phyloP scores from a whole-genome alignment of 2,888 invertebrate species.

The Iselma pallidipennis region DNA sequence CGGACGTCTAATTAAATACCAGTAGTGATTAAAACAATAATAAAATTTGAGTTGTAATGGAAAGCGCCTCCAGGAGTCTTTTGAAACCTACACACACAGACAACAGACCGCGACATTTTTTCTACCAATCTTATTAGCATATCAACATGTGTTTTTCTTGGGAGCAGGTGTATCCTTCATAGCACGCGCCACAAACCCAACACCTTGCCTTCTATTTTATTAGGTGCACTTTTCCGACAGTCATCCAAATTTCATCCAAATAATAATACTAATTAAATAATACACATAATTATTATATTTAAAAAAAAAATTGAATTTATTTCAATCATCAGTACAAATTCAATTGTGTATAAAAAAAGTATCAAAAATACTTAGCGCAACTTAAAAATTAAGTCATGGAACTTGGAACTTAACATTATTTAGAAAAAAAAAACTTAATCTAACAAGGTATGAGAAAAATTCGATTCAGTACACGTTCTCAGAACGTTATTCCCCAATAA shows the following conservation, averaged over 20 bases:
- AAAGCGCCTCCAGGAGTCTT: neutral
- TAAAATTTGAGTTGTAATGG: conserved; percentile 10
- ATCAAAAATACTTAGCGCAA: conserved; percentile 27
- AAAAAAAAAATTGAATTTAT: conserved; percentile 16
- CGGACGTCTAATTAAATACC: neutral
- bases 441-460: neutral
- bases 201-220: conserved; percentile 45
- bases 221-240: conserved; percentile 5
- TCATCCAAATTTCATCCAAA: neutral
- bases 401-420: conserved; percentile 20
- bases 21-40: conserved; percentile 16
- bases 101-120: conserved; percentile 17
- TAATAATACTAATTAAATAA: no score
- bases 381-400: conserved; percentile 30
- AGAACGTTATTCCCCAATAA: neutral
- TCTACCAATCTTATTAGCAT: conserved; percentile 45
- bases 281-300: no score
- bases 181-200: conserved; percentile 46
- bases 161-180: conserved; percentile 39
- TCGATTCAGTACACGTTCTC: conserved; percentile 1
- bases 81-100: neutral
- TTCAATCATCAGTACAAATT: conserved; percentile 16
- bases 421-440: neutral
- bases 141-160: conserved; percentile 47
- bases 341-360: conserved; percentile 22